Base-by-base conservation (phyloP, 2,797 vertebrate genomes). In the Aphelocoma californica region DNA sequence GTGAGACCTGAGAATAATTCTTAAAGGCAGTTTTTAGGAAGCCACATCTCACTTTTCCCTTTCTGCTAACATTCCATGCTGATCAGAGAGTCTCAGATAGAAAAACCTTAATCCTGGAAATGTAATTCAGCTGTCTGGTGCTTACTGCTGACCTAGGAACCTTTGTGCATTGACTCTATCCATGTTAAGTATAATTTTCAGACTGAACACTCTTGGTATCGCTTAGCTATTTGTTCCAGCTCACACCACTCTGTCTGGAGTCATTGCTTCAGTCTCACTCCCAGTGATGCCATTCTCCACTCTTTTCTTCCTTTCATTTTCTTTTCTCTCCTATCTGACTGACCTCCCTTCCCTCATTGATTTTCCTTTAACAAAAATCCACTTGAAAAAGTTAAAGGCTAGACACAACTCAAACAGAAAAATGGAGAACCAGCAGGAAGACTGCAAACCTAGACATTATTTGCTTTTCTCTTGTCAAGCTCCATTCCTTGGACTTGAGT, bases 301-400 rank as follows among this genome's bases (percentile, higher is more conserved):
- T 81, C 28, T 88, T 91, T 69, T 84, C 29, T 91, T 81, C 62
- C 32, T 75, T 86, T 58, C n/a, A 66, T 71, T 86, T 91, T 66
- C 51, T 75, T 26, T 82, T 86, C 61, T 90, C 12, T 61, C 31
- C 75, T 58, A 11, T 85, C 71, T 88, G 64, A 74, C 65, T 93
- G 80, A 94, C 32, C 72, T 93, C 9, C 7, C 29, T 90, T 85
- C 18, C 32, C 7, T 85, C 64, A 83, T 3, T 77, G 82, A 92
- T 66, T 64, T 93, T 77, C n/a, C 20, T 86, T 88, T 94, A 78
- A 81, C 25, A 83, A 90, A 91, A 91, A 86, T 71, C 36, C 51
- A 60, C 85, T 91, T 74, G 51, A 80, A 77, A 88, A 96, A 50
- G 7, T 64, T 83, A 88, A 86, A 83, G 66, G 20, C 53, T 92